These are phyloP conservation scores for Leptothorax acervorum DNA, from an alignment of 2,888 invertebrate species.

Conservation along the genomic window DNA sequence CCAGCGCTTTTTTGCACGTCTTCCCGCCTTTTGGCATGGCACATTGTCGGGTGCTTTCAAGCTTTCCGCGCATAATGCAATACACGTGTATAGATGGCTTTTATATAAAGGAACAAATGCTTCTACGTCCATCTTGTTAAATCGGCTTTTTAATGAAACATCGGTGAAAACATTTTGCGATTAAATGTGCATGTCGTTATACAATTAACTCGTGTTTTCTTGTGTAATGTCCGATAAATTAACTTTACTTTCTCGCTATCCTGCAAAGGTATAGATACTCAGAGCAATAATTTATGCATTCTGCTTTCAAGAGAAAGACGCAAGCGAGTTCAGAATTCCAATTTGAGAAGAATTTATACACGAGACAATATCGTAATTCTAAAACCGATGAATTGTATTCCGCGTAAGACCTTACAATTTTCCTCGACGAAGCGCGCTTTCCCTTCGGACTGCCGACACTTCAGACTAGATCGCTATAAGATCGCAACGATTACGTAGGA, in stretches of 20 bases:
- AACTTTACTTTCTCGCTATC: neutral
- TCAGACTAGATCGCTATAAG: constrained; percentile 49
- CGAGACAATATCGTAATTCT: neutral
- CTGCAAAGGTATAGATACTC: neutral
- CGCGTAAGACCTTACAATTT: neutral
- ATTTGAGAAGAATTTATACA: neutral
- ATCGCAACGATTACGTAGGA: constrained; percentile 65
- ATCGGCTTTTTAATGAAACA: neutral
- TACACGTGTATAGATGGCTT: neutral
- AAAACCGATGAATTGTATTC: neutral
- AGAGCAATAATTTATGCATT: neutral
- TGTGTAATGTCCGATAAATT: neutral
- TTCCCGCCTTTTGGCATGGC: constrained; percentile 53
- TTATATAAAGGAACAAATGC: neutral
- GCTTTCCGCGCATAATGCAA: constrained; percentile 9
- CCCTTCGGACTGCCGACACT: constrained; percentile 30
- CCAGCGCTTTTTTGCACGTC: constrained; percentile 53
- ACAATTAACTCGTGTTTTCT: neutral
- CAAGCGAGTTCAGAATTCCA: neutral
- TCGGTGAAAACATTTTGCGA: neutral
- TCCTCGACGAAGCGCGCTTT: constrained; percentile 11
- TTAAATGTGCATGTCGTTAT: neutral
- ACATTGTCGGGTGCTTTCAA: constrained; percentile 31
- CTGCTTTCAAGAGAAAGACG: neutral
- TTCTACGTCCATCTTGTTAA: neutral